phyloP scores from a whole-genome alignment of 1,140 invertebrate genomes.

The Meloidogyne hapla region DNA sequence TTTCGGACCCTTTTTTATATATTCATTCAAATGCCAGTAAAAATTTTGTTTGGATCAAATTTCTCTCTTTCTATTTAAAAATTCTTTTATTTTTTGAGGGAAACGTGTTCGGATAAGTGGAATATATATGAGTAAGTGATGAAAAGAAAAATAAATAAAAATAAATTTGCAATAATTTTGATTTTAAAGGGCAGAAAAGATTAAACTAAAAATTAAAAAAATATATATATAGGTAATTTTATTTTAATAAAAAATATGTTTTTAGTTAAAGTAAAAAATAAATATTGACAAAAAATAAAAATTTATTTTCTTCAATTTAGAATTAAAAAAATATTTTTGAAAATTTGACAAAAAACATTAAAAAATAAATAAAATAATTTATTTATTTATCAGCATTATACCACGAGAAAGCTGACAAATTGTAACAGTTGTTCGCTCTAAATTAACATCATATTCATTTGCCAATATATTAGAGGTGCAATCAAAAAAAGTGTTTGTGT shows the following conservation, averaged over 20 bases:
- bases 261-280: too few relatives aligned
- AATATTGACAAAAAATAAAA: too few relatives aligned
- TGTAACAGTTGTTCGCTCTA: neutral
- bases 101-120: neutral
- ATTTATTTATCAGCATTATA: neutral
- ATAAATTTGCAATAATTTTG: too few relatives aligned
- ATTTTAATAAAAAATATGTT: too few relatives aligned
- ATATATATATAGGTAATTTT: too few relatives aligned
- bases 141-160: too few relatives aligned
- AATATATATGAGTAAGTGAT: neutral
- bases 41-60: neutral
- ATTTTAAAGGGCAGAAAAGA: neutral
- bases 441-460: neutral
- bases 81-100: neutral
- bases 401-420: neutral
- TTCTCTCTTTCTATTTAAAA: neutral
- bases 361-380: neutral
- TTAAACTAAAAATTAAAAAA: neutral
- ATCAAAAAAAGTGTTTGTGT: neutral
- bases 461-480: neutral
- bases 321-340: neutral
- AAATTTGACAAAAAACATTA: neutral
- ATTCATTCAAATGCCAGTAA: neutral
- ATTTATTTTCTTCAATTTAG: neutral
- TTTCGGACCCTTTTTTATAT: neutral